phyloP scores from a whole-genome alignment of 2,888 invertebrate species.

The Eupithecia subfuscata region DNA sequence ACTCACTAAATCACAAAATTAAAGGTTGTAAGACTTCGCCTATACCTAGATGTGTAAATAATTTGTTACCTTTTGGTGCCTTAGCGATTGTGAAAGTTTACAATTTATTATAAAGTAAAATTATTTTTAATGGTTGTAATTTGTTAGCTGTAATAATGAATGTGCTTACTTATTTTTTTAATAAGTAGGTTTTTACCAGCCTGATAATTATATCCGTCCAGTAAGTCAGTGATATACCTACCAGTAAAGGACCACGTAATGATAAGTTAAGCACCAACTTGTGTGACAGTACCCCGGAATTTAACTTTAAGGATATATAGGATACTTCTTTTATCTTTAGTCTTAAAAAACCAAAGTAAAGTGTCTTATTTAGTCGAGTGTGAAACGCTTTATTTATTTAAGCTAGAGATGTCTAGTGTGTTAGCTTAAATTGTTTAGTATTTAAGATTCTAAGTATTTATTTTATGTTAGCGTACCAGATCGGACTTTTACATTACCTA shows the following conservation, averaged over 20 bases:
- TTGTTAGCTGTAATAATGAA: slow-evolving; percentile 20
- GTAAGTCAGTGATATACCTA: slow-evolving; percentile 48
- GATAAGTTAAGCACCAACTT: slow-evolving; percentile 37
- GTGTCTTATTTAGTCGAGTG: slow-evolving; percentile 80
- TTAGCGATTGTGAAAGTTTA: slow-evolving; percentile 51
- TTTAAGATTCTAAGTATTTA: slow-evolving; percentile 10
- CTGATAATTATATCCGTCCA: slow-evolving; percentile 46
- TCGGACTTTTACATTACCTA: background rate
- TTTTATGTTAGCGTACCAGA: slow-evolving; percentile 2
- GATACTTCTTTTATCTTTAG: slow-evolving; percentile 46
- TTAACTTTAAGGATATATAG: slow-evolving; percentile 40
- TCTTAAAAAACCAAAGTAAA: slow-evolving; percentile 81
- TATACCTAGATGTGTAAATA: slow-evolving; percentile 49
- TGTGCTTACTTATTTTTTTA: slow-evolving; percentile 27
- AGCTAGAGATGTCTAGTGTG: slow-evolving; percentile 40
- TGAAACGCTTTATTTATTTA: slow-evolving; percentile 82
- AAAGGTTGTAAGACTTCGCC: slow-evolving; percentile 41
- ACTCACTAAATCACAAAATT: slow-evolving; percentile 41
- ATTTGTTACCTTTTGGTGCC: slow-evolving; percentile 61
- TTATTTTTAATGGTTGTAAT: slow-evolving; percentile 29
- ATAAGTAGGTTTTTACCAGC: slow-evolving; percentile 30
- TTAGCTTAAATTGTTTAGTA: slow-evolving; percentile 13
- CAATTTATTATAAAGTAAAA: slow-evolving; percentile 27
- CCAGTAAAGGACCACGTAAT: slow-evolving; percentile 36
- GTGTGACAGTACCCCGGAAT: slow-evolving; percentile 42